These are phyloP conservation scores for Copidosoma aretas DNA, from an alignment of 2,888 invertebrate species.

Conservation along the genomic window DNA sequence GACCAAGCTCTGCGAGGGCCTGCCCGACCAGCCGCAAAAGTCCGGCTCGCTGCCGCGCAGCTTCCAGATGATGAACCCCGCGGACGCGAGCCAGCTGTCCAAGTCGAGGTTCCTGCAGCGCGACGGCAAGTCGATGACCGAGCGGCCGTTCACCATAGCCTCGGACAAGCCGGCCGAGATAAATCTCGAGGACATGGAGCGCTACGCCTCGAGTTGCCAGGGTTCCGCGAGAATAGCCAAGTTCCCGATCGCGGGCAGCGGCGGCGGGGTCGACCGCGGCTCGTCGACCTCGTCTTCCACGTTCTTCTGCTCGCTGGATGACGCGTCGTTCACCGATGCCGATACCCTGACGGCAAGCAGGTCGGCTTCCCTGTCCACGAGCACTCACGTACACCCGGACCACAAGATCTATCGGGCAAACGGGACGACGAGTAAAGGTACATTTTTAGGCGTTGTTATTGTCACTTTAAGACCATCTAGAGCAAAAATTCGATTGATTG, in stretches of 20 bases:
- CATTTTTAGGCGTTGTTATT: background rate
- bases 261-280: conserved; percentile 50
- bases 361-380: conserved; percentile 59
- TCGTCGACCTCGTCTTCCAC: conserved; percentile 67
- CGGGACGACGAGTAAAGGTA: conserved; percentile 61
- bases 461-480: background rate
- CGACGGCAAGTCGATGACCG: conserved; percentile 70
- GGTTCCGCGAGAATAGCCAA: conserved; percentile 57
- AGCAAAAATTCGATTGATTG: conserved; percentile 13
- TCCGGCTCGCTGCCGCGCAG: conserved; percentile 81
- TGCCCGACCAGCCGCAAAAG: conserved; percentile 73
- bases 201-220: conserved; percentile 61
- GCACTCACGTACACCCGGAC: conserved; percentile 73
- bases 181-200: conserved; percentile 72
- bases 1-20: conserved; percentile 71
- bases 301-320: conserved; percentile 66
- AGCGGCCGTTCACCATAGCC: conserved; percentile 75
- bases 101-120: conserved; percentile 65
- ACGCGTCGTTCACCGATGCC: conserved; percentile 61
- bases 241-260: conserved; percentile 50
- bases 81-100: conserved; percentile 61
- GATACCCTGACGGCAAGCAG: conserved; percentile 51
- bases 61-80: conserved; percentile 72
- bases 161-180: conserved; percentile 74
- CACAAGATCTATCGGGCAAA: conserved; percentile 78